Base-by-base conservation (phyloP, 2,113 vertebrate species). In the Bufo gargarizans region DNA sequence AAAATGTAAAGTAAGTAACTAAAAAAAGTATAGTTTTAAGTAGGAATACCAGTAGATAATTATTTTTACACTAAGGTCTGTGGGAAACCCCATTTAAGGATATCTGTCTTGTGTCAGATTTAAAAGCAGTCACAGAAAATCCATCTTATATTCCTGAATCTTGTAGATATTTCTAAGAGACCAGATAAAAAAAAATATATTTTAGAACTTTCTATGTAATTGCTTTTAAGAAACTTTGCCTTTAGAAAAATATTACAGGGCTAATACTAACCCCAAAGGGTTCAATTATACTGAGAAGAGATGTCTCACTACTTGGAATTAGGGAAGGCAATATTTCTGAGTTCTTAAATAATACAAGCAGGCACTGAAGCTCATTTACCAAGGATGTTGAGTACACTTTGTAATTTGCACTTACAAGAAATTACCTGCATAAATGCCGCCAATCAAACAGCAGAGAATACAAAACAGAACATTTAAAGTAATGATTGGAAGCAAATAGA, bases 371-470 rank as follows among this genome's bases (percentile, higher is more conserved):
- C 74, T 77, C 56, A 77, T 88, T 88, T 84, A 83, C 80, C 58
- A 84, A 77, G 69, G 45, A 79, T 86, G 74, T 86, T 71, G 61
- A 19, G 16, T 45, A 88, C 55, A 87, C 77, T 69, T 80, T 87
- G 55, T 74, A 89, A 89, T 89, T 89, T 89, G 72, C 74, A 56
- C 71, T 89, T 89, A 83, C 22, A 84, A 77, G 49, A 78, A 84
- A 78, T 69, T 10, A 84, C 72, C 72, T 88, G 45, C 47, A 88
- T 83, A 88, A 83, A 63, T 72, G 71, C 61, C 45, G 47, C 45
- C 76, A 84, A 69, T 84, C 72, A 89, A 84, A 90, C 49, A 47
- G 50, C 14, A 43, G 67, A 59, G 76, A 61, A 89, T 49, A 86
- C 86, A 72, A 59, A 87, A 59, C 76, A 84, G 49, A 69, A 16